Base-by-base conservation (phyloP, 2,888 invertebrate genomes). In the Digitonthophagus gazella region DNA sequence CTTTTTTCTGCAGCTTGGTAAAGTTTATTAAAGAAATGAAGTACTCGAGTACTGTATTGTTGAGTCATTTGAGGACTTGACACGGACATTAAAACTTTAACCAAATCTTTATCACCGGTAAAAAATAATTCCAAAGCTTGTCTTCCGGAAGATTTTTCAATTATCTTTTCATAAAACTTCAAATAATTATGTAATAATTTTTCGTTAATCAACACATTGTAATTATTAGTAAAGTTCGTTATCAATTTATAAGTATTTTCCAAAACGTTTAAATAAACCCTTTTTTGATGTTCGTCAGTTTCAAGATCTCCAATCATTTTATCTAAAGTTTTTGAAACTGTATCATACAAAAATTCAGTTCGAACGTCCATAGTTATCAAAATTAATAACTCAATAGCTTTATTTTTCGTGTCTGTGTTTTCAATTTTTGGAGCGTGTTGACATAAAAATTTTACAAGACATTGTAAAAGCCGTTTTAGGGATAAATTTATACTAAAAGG, bases 81-180 rank as follows among this genome's bases (percentile, higher is more conserved):
- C 2, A 95, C 92, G 0, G 94, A 91, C 65, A 97, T 84, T 55
- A 97, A 83, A 11, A 96, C 87, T 72, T 92, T 91, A 0, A 93
- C 91, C 56, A 96, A 86, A 71, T 90, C 90, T 75, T 88, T 89
- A 19, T 86, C 86, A 0, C 89, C 87, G 1, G 87, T 88, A 78
- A 96, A 96, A 77, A 96, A 95, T 69, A 88, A 87, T 76, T 94
- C 91, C 77, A 96, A 88, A 0, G 96, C 96, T 76, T 90, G 88
- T 72, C 92, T 87, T 0, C 95, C 96, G 0, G 92, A 88, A 0
- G 91, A 87, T 71, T 93, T 93, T 67, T 96, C 95, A 16, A 97
- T 81, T 73, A 95, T 89, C 76, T 90, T 90, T 79, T 95, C 95
- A 89, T 96, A 92, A 77, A 95, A 96, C 76, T 91, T 91, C 16